These are phyloP conservation scores for Muraenolepis orangiensis DNA, from an alignment of 2,797 vertebrate genomes.

Conservation along the genomic window DNA sequence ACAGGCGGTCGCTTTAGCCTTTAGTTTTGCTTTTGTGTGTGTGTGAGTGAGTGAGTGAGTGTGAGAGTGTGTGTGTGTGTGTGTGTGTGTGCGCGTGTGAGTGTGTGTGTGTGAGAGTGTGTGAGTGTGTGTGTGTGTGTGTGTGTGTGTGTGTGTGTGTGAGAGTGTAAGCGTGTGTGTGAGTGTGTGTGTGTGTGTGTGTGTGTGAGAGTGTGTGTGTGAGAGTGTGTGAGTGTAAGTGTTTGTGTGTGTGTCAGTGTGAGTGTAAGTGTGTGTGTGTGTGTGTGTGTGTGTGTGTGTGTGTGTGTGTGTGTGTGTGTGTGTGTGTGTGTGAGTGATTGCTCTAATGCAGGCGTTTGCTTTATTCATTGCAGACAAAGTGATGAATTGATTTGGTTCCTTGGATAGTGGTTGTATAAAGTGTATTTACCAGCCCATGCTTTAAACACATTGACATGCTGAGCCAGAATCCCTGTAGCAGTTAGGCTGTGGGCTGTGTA, in stretches of 20 bases:
- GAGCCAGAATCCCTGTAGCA: not conserved
- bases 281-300: slow-evolving; percentile 9
- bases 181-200: not conserved
- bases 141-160: slow-evolving; percentile 10
- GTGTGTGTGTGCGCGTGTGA: slow-evolving; percentile 8
- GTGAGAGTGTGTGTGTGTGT: too few relatives aligned
- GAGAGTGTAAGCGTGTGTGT: slow-evolving; percentile 7
- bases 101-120: too few relatives aligned
- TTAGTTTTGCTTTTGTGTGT: too few relatives aligned
- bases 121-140: slow-evolving; percentile 14
- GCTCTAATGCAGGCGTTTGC: slow-evolving; percentile 23
- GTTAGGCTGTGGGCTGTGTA: too few relatives aligned
- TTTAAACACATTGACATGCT: not conserved
- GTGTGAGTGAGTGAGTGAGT: too few relatives aligned
- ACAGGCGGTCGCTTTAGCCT: too few relatives aligned
- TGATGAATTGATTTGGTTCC: not conserved
- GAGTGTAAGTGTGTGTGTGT: slow-evolving; percentile 10
- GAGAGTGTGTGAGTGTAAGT: too few relatives aligned
- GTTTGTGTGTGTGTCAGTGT: too few relatives aligned
- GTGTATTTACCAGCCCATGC: not conserved
- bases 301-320: not conserved
- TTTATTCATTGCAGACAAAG: not conserved
- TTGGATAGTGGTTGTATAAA: not conserved
- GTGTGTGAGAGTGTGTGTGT: too few relatives aligned
- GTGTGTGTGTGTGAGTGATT: slow-evolving; percentile 19